These are phyloP conservation scores for Parauchenoglanis ngamensis DNA, from an alignment of 2,797 vertebrate genomes.

Conservation along the genomic window DNA sequence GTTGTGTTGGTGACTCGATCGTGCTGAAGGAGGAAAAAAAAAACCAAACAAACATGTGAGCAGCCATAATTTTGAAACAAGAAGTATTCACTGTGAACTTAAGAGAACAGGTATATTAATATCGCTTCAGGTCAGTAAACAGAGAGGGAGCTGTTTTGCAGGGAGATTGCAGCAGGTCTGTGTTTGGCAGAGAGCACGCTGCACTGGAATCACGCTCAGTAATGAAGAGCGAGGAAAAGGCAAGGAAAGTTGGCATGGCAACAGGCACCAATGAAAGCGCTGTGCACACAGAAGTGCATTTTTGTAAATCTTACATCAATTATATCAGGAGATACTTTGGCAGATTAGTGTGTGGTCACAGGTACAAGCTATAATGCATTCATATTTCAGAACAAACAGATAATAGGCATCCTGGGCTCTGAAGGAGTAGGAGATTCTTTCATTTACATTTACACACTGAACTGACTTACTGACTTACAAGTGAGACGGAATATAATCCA, in stretches of 20 bases:
- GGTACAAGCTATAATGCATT: not conserved
- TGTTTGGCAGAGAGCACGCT: conserved; percentile 62
- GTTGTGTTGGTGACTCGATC: not conserved
- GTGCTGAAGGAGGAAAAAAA: not conserved
- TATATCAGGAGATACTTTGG: conserved; percentile 41
- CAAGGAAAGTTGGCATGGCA: conserved; percentile 71
- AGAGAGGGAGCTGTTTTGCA: conserved; percentile 12
- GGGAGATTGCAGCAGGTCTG: conserved; percentile 44
- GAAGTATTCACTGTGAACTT: not conserved
- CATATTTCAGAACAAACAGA: conserved; percentile 22
- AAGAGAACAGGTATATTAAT: conserved; percentile 13
- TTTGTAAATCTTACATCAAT: conserved; percentile 48
- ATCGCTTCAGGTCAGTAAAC: conserved; percentile 18
- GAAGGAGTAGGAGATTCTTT: not conserved
- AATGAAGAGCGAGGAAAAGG: conserved; percentile 55
- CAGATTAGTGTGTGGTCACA: conserved; percentile 22
- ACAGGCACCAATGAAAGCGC: conserved; percentile 71
- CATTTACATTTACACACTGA: conserved; percentile 21
- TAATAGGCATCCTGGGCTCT: not conserved
- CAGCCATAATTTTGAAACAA: conserved; percentile 16
- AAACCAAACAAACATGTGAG: not conserved
- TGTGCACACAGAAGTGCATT: conserved; percentile 68
- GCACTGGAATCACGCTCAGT: conserved; percentile 66
- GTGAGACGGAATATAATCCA: not conserved
- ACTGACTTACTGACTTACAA: conserved; percentile 1